These are phyloP conservation scores for Oreochromis spilurus DNA, from an alignment of 2,113 vertebrate species.

Conservation along the genomic window DNA sequence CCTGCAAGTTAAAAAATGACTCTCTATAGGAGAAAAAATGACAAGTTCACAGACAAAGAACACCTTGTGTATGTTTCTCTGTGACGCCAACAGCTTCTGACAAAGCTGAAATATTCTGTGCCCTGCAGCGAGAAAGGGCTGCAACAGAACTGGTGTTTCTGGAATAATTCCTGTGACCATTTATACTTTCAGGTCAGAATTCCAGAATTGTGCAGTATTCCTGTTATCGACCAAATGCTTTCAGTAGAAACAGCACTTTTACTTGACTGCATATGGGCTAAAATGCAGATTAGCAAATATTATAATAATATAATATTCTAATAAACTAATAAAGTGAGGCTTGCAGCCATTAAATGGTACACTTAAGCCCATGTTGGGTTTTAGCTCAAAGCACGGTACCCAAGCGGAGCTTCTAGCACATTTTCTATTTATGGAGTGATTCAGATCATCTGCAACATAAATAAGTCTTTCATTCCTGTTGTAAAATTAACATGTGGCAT, in stretches of 20 bases:
- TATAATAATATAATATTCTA: neutral
- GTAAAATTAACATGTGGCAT: neutral
- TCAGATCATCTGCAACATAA: neutral
- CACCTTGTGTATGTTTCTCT: neutral
- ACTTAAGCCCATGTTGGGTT: neutral
- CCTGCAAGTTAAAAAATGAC: neutral
- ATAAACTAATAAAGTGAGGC: neutral
- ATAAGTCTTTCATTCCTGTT: neutral
- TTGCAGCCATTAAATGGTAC: neutral
- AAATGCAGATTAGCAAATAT: neutral
- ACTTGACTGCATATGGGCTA: rapidly evolving
- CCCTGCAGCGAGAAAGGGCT: neutral
- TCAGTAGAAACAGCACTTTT: neutral
- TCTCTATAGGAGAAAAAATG: neutral
- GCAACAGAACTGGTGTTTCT: neutral
- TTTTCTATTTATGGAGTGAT: neutral
- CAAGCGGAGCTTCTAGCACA: neutral
- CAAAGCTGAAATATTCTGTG: neutral
- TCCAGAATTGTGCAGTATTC: neutral
- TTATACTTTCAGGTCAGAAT: neutral
- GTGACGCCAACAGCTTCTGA: neutral
- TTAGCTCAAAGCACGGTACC: neutral
- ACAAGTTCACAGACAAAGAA: neutral
- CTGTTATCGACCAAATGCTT: neutral
- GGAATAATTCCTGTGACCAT: neutral